Percentiles rank a stretch among this genome's conserved stretches.
Evolutionary conservation across 2,113 vertebrate species (phyloP).

Genomic region (Ranitomeya variabilis): DNA sequence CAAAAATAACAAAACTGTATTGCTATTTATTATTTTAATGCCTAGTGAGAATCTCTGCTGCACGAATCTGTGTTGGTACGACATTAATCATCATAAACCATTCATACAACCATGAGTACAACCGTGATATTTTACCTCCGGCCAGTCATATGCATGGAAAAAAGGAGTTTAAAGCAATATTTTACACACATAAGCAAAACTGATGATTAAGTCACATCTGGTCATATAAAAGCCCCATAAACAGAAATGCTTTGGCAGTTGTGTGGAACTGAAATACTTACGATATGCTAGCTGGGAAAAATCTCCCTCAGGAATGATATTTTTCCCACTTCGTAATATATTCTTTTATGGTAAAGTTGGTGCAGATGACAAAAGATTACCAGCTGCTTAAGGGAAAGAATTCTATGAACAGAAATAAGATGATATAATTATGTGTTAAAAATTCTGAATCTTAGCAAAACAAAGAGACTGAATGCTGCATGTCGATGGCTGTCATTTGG

Average conservation of each 20-base stretch:
- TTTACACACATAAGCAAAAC: conserved; percentile 40
- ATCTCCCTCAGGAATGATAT: conserved; percentile 15
- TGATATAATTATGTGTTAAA: conserved; percentile 15
- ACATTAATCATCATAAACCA: conserved; percentile 43
- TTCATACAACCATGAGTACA: not conserved
- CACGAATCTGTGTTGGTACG: not conserved
- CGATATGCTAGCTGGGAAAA: conserved; percentile 21
- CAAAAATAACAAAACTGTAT: conserved; percentile 17
- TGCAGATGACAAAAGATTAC: conserved; percentile 15
- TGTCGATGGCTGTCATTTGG: not conserved
- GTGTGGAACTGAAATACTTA: not conserved
- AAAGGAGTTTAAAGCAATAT: conserved; percentile 13
- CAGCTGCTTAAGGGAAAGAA: conserved; percentile 27
- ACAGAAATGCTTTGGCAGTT: conserved; percentile 25
- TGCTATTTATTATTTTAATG: conserved; percentile 35
- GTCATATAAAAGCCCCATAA: not conserved
- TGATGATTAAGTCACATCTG: conserved; percentile 38
- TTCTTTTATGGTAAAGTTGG: conserved; percentile 20
- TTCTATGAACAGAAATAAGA: not conserved
- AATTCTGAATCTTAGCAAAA: conserved; percentile 26
- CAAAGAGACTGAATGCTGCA: not conserved
- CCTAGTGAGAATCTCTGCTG: not conserved
- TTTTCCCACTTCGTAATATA: conserved; percentile 22
- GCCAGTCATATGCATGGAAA: not conserved
- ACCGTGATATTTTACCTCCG: conserved; percentile 22